Base-by-base conservation (phyloP, 1,140 invertebrate genomes). In the Thereuonema tuberculata region DNA sequence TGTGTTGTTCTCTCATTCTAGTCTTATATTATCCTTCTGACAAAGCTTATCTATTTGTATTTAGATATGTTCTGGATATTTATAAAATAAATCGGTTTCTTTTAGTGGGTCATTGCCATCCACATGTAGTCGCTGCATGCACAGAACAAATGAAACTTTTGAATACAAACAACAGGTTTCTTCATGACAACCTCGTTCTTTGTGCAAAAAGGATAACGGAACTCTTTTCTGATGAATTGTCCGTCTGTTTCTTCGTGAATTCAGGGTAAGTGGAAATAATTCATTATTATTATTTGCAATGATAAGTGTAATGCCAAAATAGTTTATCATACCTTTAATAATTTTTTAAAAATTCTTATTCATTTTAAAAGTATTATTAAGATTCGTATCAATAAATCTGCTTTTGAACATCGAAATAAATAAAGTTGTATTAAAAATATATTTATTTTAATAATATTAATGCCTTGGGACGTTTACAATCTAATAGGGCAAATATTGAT, bases 181-280 rank as follows among this genome's bases (percentile, higher is more conserved):
- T 99, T 0, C 93, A 98, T 72, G 93, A 97, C 68, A 91, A 96
- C 68, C 74, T 98, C 61, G 92, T 96, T 17, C 76, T 94, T 24
- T 90, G 92, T 67, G 93, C 95, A 0, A 78, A 92, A 67, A 83
- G 84, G 65, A 74, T 98, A 60, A 82, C 87, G 2, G 80, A 80
- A 50, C 85, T 91, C 21, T 79, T 98, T 54, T 81, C 81, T 9
- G 63, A 71, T 2, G 65, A 70, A 43, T 64, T 82, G n/a, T 89
- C 86, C 17, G 91, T 98, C 5, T 95, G 93, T 69, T 98, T 89
- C 76, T 89, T 98, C 66, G 93, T 97, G 20, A 99, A 99, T 74
- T 99, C 96, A 17, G 80, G 80, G 77, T 80, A 67, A 37, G 31
- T 17, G 68, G 65, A 66, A 14, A 21, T 60, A 24, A 61, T 17